These are phyloP conservation scores for Rhombomys opimus DNA, from an alignment of 2,113 vertebrate genomes.

Conservation along the genomic window DNA sequence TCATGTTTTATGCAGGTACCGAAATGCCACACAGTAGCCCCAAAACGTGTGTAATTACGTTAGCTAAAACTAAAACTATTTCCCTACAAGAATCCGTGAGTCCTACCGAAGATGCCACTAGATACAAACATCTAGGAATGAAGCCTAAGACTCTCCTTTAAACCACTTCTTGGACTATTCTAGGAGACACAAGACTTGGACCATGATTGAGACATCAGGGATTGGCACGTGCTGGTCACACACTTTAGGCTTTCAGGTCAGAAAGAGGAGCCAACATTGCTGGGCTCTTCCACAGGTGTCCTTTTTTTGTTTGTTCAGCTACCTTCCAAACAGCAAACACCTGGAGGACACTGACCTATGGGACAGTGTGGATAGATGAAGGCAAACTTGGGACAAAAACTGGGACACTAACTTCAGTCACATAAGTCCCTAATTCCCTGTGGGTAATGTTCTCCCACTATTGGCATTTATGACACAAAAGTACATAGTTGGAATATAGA, in stretches of 20 bases:
- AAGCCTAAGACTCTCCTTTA: neutral
- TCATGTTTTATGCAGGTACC: neutral
- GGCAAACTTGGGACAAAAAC: neutral
- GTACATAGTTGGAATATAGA: neutral
- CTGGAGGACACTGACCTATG: neutral
- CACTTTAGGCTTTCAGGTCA: neutral
- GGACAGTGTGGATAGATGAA: neutral
- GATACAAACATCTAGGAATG: conserved; percentile 14
- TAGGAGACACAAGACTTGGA: too few species aligned
- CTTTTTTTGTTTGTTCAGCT: neutral
- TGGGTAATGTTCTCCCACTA: neutral
- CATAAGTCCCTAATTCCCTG: conserved; percentile 8
- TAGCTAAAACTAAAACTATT: neutral
- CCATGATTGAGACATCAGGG: neutral
- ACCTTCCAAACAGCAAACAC: neutral
- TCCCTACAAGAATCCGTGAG: neutral
- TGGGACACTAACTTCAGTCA: neutral
- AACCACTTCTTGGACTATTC: neutral
- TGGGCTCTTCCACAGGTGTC: neutral
- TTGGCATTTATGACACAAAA: neutral
- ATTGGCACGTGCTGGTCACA: neutral
- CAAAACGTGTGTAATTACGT: neutral
- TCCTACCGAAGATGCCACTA: neutral
- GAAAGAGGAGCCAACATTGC: neutral
- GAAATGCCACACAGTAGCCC: neutral